Conservation (phyloP, 2,888 invertebrate species). For the Tachina lurida region DNA sequence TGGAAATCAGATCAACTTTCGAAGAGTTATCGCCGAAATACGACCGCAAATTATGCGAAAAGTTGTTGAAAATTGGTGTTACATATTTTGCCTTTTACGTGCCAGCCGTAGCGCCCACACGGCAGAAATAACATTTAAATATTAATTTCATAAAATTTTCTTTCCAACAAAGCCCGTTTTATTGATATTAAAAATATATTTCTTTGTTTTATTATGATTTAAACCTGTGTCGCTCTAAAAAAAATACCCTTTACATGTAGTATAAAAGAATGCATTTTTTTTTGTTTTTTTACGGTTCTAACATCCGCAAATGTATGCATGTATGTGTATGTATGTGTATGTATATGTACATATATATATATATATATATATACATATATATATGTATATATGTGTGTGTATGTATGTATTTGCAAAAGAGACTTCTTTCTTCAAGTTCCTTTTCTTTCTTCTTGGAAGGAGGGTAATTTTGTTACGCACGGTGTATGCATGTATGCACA, state of each 20-base stretch:
- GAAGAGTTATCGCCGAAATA: too few relatives aligned
- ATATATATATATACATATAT: background rate
- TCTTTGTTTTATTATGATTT: too few relatives aligned
- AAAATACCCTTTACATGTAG: background rate
- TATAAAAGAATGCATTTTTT: slow-evolving; percentile 24
- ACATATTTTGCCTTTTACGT: too few relatives aligned
- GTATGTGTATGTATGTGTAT: background rate
- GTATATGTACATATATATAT: background rate
- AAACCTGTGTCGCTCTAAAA: too few relatives aligned
- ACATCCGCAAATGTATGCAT: background rate
- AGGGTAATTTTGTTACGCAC: slow-evolving; percentile 10
- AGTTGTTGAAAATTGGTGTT: too few relatives aligned
- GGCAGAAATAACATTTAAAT: too few relatives aligned
- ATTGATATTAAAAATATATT: too few relatives aligned
- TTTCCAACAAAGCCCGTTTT: too few relatives aligned
- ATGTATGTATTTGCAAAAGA: background rate
- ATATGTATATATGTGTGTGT: background rate
- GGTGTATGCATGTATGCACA: background rate
- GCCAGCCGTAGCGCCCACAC: too few relatives aligned
- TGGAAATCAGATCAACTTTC: too few relatives aligned
- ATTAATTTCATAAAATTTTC: too few relatives aligned
- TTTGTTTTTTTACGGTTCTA: slow-evolving; percentile 15
- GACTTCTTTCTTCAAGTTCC: slow-evolving; percentile 27
- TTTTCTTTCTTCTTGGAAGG: background rate
- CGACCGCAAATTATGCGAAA: too few relatives aligned